phyloP scores from a whole-genome alignment of 1,140 invertebrate species.

The Cryptotermes secundus region DNA sequence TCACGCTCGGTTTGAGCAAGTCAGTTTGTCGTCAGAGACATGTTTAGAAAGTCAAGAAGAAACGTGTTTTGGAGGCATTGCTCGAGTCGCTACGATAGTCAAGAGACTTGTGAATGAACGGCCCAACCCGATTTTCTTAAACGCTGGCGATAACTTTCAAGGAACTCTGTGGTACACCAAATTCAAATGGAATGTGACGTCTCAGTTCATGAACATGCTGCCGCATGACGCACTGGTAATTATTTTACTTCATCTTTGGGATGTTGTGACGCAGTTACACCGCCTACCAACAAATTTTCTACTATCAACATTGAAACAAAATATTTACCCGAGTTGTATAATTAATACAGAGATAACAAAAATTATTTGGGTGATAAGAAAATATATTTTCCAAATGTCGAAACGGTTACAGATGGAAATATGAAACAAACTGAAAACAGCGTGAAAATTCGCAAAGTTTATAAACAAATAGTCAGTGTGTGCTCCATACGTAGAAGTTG shows the following conservation, averaged over 20 bases:
- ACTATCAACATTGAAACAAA: too few relatives aligned
- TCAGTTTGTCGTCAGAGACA: constrained; percentile 55
- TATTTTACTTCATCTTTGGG: constrained; percentile 26
- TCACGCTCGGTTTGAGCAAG: constrained; percentile 22
- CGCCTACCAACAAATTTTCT: too few relatives aligned
- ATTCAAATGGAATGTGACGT: constrained; percentile 70
- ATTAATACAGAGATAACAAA: too few relatives aligned
- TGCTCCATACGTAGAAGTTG: too few relatives aligned
- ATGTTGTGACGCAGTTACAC: too few relatives aligned
- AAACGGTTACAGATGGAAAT: too few relatives aligned
- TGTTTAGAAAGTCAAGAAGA: constrained; percentile 52
- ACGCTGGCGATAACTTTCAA: constrained; percentile 84
- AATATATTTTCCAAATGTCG: too few relatives aligned
- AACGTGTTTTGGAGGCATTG: constrained; percentile 65
- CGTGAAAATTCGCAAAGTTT: too few relatives aligned
- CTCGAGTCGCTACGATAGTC: constrained; percentile 62
- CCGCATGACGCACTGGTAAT: constrained; percentile 78
- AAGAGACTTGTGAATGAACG: constrained; percentile 53
- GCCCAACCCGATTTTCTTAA: constrained; percentile 68
- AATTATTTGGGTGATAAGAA: too few relatives aligned
- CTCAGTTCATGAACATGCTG: constrained; percentile 73
- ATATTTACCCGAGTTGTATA: too few relatives aligned
- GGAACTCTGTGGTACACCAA: constrained; percentile 84
- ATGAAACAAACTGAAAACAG: too few relatives aligned
- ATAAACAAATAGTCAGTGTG: too few relatives aligned